Percentiles rank a stretch among this genome's conserved stretches.
Conservation (phyloP, 2,888 invertebrate genomes). For the Ophion obscuratus region DNA sequence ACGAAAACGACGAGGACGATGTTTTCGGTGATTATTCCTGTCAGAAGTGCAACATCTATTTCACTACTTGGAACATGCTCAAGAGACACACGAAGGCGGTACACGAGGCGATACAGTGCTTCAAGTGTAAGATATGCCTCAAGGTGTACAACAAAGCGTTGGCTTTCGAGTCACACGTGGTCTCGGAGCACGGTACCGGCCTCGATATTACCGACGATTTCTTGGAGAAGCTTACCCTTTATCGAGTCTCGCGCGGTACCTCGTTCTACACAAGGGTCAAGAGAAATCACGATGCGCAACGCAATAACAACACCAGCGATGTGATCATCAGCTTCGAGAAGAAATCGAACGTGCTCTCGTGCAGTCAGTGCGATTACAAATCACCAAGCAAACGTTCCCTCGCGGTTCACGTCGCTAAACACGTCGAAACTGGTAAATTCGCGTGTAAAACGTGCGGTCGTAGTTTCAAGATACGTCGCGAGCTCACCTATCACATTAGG, state of each 20-base stretch:
- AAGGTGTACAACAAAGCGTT: slow-evolving; percentile 71
- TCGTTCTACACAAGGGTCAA: slow-evolving; percentile 33
- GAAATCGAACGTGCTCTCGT: slow-evolving; percentile 61
- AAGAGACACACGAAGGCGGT: slow-evolving; percentile 55
- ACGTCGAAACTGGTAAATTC: slow-evolving; percentile 23
- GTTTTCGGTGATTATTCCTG: slow-evolving; percentile 68
- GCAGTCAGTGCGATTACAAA: slow-evolving; percentile 71
- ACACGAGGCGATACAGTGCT: slow-evolving; percentile 67
- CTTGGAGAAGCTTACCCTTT: slow-evolving; percentile 44
- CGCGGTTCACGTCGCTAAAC: slow-evolving; percentile 63
- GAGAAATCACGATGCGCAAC: background rate
- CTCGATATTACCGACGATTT: background rate
- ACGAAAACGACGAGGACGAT: slow-evolving; percentile 59
- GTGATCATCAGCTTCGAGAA: background rate
- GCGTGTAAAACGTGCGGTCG: slow-evolving; percentile 64
- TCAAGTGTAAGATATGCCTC: slow-evolving; percentile 75
- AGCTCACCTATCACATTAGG: slow-evolving; percentile 67
- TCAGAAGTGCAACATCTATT: slow-evolving; percentile 63
- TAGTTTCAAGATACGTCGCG: slow-evolving; percentile 61
- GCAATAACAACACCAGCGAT: background rate
- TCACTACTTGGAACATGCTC: slow-evolving; percentile 56
- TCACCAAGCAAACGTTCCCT: slow-evolving; percentile 67
- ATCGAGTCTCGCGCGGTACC: slow-evolving; percentile 50
- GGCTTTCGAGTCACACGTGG: slow-evolving; percentile 72
- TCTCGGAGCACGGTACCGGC: slow-evolving; percentile 69